phyloP scores from a whole-genome alignment of 92 coral and sea anemone genomes.

The Galaxea fascicularis region DNA sequence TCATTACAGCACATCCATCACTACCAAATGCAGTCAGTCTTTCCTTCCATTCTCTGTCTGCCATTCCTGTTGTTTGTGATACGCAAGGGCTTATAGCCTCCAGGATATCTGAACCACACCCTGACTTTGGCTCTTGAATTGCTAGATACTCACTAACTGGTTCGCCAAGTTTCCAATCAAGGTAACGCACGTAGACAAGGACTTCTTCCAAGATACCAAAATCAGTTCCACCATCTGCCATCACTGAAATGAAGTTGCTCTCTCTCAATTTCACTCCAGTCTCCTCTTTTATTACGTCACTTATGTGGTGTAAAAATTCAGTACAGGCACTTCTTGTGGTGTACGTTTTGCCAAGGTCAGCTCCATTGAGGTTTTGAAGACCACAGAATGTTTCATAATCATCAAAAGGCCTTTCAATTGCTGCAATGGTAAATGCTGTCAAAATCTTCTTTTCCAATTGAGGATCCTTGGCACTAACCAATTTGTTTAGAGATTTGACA shows the following conservation, averaged over 20 bases:
- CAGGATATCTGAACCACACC: conserved; percentile 15
- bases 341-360: conserved; percentile 19
- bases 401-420: conserved; percentile 34
- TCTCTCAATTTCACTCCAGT: neutral
- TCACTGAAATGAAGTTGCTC: conserved; percentile 26
- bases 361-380: conserved; percentile 32
- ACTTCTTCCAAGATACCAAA: conserved; percentile 17
- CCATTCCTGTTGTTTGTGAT: neutral
- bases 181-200: conserved; percentile 12
- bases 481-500: neutral
- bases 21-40: conserved; percentile 11
- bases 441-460: conserved; percentile 24
- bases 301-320: conserved; percentile 20
- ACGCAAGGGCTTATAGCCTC: conserved; percentile 1
- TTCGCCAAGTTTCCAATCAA: conserved; percentile 22
- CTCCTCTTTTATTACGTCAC: conserved; percentile 15
- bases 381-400: conserved; percentile 31
- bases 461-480: neutral
- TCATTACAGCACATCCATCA: conserved; percentile 63
- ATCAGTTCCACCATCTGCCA: conserved; percentile 40
- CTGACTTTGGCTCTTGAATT: conserved; percentile 36
- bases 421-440: conserved; percentile 9
- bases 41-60: conserved; percentile 26
- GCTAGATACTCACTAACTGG: conserved; percentile 22
- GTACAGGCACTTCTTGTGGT: conserved; percentile 30